These are phyloP conservation scores for Zaprionus inermis DNA, from an alignment of 1,140 invertebrate genomes.

Conservation along the genomic window DNA sequence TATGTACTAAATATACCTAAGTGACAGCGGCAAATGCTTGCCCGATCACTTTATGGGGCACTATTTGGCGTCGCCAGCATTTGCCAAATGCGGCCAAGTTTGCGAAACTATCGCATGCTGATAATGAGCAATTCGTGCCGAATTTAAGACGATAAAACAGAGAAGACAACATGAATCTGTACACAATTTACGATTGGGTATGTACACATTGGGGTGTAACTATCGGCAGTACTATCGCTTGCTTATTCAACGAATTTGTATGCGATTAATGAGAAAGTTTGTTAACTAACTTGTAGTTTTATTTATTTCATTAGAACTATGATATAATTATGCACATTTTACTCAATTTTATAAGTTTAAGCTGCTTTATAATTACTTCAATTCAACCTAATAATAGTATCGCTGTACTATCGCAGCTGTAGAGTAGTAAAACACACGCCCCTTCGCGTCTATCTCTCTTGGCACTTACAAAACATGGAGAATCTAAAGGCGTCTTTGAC, in stretches of 20 bases:
- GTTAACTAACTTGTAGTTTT: neutral
- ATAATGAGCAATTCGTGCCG: constrained; percentile 35
- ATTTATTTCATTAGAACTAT: too few relatives aligned
- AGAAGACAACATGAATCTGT: constrained; percentile 71
- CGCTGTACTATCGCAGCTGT: constrained; percentile 20
- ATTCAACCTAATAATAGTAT: neutral
- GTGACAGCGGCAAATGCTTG: constrained; percentile 69
- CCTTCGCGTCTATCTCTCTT: neutral
- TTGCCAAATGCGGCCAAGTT: constrained; percentile 38
- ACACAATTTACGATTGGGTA: constrained; percentile 81
- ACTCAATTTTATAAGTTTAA: too few relatives aligned
- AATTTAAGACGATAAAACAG: constrained; percentile 28
- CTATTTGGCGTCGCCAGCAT: neutral
- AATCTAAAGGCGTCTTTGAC: constrained; percentile 42
- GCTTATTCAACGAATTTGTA: too few relatives aligned
- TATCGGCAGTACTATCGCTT: neutral
- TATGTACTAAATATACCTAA: constrained; percentile 27
- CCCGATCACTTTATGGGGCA: constrained; percentile 1
- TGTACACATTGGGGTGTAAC: constrained; percentile 38
- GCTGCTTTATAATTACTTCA: neutral
- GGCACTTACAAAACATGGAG: neutral
- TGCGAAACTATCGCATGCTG: constrained; percentile 20
- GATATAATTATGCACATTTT: neutral
- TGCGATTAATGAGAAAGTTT: too few relatives aligned
- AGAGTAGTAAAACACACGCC: neutral